Evolutionary conservation across 2,888 invertebrate species (phyloP).

Genomic region (Ophion obscuratus): DNA sequence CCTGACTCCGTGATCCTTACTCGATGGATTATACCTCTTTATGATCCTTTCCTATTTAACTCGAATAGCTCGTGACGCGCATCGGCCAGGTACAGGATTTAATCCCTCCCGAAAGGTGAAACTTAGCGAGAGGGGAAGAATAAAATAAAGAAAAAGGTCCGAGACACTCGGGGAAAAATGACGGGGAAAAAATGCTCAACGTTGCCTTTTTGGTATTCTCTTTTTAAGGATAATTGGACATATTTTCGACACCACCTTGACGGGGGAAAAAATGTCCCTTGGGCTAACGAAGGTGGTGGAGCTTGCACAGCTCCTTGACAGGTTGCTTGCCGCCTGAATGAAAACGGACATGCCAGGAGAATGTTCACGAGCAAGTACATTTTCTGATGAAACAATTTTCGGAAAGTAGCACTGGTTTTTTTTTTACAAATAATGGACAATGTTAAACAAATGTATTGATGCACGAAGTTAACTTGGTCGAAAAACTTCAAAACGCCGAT

Average conservation of each 20-base stretch:
- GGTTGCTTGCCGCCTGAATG: background rate
- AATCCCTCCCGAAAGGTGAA: slow-evolving; percentile 43
- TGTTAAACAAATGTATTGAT: background rate
- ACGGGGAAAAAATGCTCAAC: background rate
- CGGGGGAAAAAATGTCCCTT: background rate
- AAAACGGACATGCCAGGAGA: background rate
- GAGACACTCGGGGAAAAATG: slow-evolving; percentile 15
- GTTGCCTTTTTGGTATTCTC: slow-evolving; percentile 3
- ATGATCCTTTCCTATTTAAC: slow-evolving; percentile 61
- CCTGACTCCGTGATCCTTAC: slow-evolving; percentile 66
- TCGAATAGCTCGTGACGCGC: slow-evolving; percentile 52
- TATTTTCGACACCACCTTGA: slow-evolving; percentile 31
- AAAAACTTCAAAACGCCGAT: background rate
- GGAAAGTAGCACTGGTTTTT: background rate
- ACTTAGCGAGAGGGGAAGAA: slow-evolving; percentile 29
- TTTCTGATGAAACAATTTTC: background rate
- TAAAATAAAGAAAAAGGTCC: slow-evolving; percentile 48
- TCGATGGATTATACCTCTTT: slow-evolving; percentile 68
- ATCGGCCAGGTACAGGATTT: slow-evolving; percentile 60
- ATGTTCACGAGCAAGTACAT: background rate
- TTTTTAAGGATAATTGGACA: slow-evolving; percentile 53
- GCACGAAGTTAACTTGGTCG: background rate
- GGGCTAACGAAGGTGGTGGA: slow-evolving; percentile 33
- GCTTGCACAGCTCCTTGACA: background rate
- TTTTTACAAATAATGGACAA: background rate